phyloP scores from a whole-genome alignment of 2,797 vertebrate genomes.

The Lagodon rhomboides region DNA sequence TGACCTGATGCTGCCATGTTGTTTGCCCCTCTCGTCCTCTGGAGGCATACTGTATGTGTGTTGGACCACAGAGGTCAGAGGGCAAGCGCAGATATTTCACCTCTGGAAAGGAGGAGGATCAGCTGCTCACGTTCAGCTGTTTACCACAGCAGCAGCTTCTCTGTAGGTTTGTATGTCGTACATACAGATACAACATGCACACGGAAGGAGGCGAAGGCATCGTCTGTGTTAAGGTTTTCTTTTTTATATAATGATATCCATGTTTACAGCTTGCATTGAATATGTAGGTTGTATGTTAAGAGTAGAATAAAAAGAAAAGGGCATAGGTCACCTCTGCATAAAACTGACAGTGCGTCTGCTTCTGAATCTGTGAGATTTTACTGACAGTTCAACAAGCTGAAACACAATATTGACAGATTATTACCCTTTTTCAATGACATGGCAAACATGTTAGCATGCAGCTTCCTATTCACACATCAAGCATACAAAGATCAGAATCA shows the following conservation, averaged over 20 bases:
- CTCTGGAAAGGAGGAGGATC: slow-evolving; percentile 21
- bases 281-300: background rate
- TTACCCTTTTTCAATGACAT: no score
- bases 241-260: background rate
- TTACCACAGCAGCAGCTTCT: slow-evolving; percentile 25
- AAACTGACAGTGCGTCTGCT: background rate
- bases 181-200: background rate
- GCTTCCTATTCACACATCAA: background rate
- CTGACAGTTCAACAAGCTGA: background rate
- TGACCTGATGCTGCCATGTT: slow-evolving; percentile 5
- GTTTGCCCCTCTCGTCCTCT: background rate
- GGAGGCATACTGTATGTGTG: background rate
- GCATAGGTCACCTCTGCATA: background rate
- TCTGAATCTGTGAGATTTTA: background rate
- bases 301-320: background rate
- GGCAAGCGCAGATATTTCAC: slow-evolving; percentile 26
- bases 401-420: background rate
- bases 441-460: no score
- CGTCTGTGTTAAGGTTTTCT: background rate
- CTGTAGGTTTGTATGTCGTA: background rate
- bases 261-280: background rate
- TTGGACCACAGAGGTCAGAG: slow-evolving; percentile 35
- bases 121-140: slow-evolving; percentile 16
- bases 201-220: background rate
- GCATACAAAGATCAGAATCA: background rate